A percentile compares a stretch with the other conserved stretches of the same genome.
These are phyloP conservation scores for Pipa parva DNA, from an alignment of 2,113 vertebrate species.

Conservation along the genomic window DNA sequence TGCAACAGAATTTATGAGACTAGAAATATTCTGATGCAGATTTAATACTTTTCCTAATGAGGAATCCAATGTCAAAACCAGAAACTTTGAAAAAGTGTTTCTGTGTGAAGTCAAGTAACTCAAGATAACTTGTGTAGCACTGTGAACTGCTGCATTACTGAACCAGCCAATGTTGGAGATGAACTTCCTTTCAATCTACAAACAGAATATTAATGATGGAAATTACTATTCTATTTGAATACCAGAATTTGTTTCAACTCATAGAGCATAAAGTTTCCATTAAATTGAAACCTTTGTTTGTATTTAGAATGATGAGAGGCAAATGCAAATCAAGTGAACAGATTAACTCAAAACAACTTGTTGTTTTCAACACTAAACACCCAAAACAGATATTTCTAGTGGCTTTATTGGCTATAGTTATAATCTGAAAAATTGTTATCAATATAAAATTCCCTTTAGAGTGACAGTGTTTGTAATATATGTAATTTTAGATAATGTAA, in stretches of 20 bases:
- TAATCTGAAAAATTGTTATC: conserved; percentile 7
- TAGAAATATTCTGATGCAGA: too few species aligned
- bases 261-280: background rate
- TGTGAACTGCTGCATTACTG: conserved; percentile 12
- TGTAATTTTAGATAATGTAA: too few species aligned
- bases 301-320: background rate
- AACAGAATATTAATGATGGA: conserved; percentile 34
- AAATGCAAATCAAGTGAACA: conserved; percentile 11
- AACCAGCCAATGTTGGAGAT: conserved; percentile 7
- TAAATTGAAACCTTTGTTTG: conserved; percentile 24
- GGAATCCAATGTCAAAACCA: too few species aligned
- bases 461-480: conserved; percentile 2
- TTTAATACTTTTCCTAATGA: too few species aligned
- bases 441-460: conserved; percentile 4
- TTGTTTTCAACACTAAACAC: conserved; percentile 11
- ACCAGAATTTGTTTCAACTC: conserved; percentile 21
- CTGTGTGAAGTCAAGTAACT: too few species aligned
- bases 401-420: conserved; percentile 6
- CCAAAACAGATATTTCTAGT: conserved; percentile 8
- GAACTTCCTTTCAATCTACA: conserved; percentile 32
- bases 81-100: too few species aligned
- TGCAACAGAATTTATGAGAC: too few species aligned
- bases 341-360: background rate
- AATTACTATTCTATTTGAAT: conserved; percentile 39
- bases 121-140: too few species aligned